Base-by-base conservation (phyloP, 2,888 invertebrate genomes). In the Mycalesis mineus region DNA sequence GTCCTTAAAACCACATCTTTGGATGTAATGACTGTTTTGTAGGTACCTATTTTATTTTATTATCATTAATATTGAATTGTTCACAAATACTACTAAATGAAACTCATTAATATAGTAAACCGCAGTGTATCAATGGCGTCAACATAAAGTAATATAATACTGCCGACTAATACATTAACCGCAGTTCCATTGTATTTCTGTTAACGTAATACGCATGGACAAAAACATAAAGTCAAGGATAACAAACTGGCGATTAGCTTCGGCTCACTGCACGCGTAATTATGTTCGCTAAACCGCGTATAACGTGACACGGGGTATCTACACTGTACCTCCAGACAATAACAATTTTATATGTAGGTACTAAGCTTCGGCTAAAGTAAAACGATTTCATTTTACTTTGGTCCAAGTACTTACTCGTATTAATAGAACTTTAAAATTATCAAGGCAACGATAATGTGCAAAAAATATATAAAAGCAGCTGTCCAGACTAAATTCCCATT, bases 151-250 rank as follows among this genome's bases (percentile, higher is more conserved):
- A 45, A 45, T 29, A 45, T 45, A 45, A 31, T 45, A 31, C 13
- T 29, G 29, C 13, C 13, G 28, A 29, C 13, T 9, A 31, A 29
- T 45, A 14, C 29, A 14, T 29, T 45, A 48, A 48, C 48, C 48
- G 17, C 48, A 48, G 17, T 48, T 36, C 15, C 36, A 48, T 48
- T 48, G 36, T 17, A 48, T 36, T 48, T 17, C n/a, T 36, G 13
- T 36, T 48, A 36, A 48, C 36, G 36, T 22, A 48, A 36, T 22
- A 14, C 14, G 15, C 29, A 15, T 11, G 15, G 47, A 42, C 36
- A 39, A 49, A 36, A 39, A 39, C 28, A 11, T 37, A 49, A 49
- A 49, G 39, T 49, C 49, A 49, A 49, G 49, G 49, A 37, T 28
- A 39, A 9, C 14, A 28, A 37, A 17, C n/a, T 17, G 7, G 11